Conservation (phyloP, 1,140 invertebrate species). For the Nephotettix cincticeps region DNA sequence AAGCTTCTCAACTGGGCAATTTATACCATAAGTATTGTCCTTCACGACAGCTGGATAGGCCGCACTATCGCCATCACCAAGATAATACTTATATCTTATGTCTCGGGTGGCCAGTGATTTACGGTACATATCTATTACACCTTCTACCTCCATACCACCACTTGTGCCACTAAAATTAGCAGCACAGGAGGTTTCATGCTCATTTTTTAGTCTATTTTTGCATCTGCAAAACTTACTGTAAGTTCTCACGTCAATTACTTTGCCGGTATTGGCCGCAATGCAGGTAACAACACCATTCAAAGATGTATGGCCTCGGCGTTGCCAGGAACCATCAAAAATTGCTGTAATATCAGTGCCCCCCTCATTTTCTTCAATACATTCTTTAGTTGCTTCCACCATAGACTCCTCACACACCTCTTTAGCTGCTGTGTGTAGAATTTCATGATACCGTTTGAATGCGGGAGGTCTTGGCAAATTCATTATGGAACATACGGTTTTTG, state of each 20-base stretch:
- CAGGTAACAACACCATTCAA: slow-evolving; percentile 12
- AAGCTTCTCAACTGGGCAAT: slow-evolving; percentile 32
- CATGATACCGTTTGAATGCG: background rate
- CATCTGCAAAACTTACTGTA: slow-evolving; percentile 23
- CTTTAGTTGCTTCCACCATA: slow-evolving; percentile 2
- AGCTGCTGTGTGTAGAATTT: background rate
- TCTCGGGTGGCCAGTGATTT: slow-evolving; percentile 14
- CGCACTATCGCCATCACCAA: slow-evolving; percentile 36
- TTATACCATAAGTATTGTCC: slow-evolving; percentile 34
- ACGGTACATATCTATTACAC: background rate
- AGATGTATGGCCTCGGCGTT: background rate
- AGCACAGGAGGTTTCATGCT: slow-evolving; percentile 24
- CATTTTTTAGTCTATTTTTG: slow-evolving; percentile 8
- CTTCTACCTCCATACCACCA: slow-evolving; percentile 36
- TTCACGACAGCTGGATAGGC: slow-evolving; percentile 30
- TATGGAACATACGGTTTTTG: slow-evolving; percentile 17
- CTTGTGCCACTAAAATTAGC: slow-evolving; percentile 35
- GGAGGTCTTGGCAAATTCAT: slow-evolving; percentile 16
- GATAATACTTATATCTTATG: slow-evolving; percentile 33
- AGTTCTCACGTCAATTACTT: slow-evolving; percentile 30
- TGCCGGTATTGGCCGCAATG: slow-evolving; percentile 19
- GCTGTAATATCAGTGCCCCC: slow-evolving; percentile 6
- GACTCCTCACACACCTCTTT: slow-evolving; percentile 15
- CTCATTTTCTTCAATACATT: slow-evolving; percentile 18
- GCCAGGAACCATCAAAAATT: slow-evolving; percentile 25